A percentile compares a stretch with the other conserved stretches of the same genome.
Conservation (phyloP, 2,113 vertebrate species). For the Pteropus alecto region DNA sequence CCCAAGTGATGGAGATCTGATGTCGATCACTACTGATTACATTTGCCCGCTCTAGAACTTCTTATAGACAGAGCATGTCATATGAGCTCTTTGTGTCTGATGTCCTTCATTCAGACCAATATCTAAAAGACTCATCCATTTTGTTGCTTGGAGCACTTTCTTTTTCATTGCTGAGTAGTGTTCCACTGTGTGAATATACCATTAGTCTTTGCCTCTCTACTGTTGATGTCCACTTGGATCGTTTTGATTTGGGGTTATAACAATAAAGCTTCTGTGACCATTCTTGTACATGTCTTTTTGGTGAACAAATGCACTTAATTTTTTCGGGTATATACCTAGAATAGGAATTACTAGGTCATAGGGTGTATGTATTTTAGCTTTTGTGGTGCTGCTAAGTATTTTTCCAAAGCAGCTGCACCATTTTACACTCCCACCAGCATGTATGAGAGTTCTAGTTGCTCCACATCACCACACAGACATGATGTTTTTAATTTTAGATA, state of each 20-base stretch:
- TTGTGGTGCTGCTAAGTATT: no score
- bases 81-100: background rate
- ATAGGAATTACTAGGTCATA: background rate
- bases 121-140: background rate
- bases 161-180: background rate
- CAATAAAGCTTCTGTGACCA: no score
- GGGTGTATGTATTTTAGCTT: background rate
- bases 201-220: background rate
- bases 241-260: background rate
- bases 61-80: background rate
- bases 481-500: background rate
- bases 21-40: background rate
- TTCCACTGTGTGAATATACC: background rate
- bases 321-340: background rate
- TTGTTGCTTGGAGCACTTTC: background rate
- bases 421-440: background rate
- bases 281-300: background rate
- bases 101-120: background rate
- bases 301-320: background rate
- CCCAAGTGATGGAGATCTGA: background rate
- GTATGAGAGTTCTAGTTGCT: background rate
- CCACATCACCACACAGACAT: background rate
- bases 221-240: background rate
- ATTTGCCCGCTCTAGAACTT: background rate
- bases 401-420: background rate